Percentiles rank a stretch among this genome's conserved stretches.
These are phyloP conservation scores for Toxostoma redivivum DNA, from an alignment of 2,113 vertebrate genomes.

Conservation along the genomic window DNA sequence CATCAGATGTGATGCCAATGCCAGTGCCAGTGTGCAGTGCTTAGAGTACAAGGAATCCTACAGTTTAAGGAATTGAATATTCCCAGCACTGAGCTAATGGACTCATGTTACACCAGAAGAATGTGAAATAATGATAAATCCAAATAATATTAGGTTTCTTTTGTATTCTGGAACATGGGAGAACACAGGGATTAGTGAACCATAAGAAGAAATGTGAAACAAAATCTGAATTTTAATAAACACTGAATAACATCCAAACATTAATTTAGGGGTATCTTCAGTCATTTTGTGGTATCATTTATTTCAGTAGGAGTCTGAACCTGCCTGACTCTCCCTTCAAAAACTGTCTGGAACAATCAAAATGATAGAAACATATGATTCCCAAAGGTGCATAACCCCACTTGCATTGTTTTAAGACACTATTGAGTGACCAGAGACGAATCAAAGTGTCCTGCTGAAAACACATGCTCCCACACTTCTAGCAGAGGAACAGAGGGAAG, in stretches of 20 bases:
- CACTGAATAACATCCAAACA: background rate
- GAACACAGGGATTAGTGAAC: background rate
- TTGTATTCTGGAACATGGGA: background rate
- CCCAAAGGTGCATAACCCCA: fast-evolving
- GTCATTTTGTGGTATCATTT: background rate
- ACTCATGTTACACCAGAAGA: background rate
- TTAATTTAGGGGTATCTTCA: background rate
- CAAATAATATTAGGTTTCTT: background rate
- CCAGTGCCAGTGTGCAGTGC: fast-evolving
- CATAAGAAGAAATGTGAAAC: background rate
- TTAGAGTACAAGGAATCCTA: background rate
- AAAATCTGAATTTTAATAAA: background rate
- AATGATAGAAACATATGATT: background rate
- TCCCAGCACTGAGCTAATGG: background rate
- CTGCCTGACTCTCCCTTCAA: background rate
- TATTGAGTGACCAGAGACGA: background rate
- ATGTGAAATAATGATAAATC: background rate
- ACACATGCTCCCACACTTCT: background rate
- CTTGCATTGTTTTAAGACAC: background rate
- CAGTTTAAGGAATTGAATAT: background rate
- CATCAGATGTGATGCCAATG: background rate
- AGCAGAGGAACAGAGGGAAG: background rate
- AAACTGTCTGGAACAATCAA: background rate
- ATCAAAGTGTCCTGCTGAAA: background rate
- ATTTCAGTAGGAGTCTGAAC: background rate